Percentiles rank a stretch among this genome's conserved stretches.
These are phyloP conservation scores for Hoplostethus mediterraneus DNA, from an alignment of 2,797 vertebrate genomes.

Conservation along the genomic window DNA sequence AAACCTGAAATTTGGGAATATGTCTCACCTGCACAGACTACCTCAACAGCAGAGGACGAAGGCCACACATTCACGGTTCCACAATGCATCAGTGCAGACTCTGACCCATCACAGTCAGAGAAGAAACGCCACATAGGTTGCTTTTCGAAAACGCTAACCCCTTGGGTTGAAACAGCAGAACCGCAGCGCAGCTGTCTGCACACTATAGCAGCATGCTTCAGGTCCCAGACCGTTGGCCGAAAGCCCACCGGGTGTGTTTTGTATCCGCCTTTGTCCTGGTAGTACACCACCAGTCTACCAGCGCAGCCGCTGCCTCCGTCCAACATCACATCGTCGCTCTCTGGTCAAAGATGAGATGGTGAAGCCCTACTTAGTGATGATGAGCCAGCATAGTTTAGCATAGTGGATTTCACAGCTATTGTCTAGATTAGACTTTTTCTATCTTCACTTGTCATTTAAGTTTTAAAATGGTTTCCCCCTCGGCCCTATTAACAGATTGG, in stretches of 20 bases:
- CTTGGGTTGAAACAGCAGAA: constrained; percentile 12
- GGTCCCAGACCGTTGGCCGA: constrained; percentile 17
- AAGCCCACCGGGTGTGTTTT: background rate
- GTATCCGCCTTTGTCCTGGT: fast-evolving
- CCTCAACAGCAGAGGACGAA: constrained; percentile 33
- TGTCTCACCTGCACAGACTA: constrained; percentile 30
- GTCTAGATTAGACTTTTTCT: too few species aligned
- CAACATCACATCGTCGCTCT: background rate
- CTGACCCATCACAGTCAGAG: constrained; percentile 42
- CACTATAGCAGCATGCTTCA: constrained; percentile 34
- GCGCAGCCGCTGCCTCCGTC: background rate
- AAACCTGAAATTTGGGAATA: too few species aligned
- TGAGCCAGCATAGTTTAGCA: too few species aligned
- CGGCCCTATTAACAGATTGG: too few species aligned
- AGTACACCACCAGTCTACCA: background rate
- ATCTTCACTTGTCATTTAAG: too few species aligned
- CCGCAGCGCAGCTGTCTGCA: constrained; percentile 41
- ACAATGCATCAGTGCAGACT: constrained; percentile 43
- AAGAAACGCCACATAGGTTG: constrained; percentile 6
- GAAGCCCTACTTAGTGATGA: too few species aligned
- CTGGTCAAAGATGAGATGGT: background rate
- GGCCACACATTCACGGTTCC: background rate
- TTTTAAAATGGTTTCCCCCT: too few species aligned
- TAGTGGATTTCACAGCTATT: too few species aligned
- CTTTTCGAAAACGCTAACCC: background rate